Evolutionary conservation across 2,888 invertebrate species (phyloP), one percentile per base, ranked within the genome.

Genomic region (Epistrophe eligans): DNA sequence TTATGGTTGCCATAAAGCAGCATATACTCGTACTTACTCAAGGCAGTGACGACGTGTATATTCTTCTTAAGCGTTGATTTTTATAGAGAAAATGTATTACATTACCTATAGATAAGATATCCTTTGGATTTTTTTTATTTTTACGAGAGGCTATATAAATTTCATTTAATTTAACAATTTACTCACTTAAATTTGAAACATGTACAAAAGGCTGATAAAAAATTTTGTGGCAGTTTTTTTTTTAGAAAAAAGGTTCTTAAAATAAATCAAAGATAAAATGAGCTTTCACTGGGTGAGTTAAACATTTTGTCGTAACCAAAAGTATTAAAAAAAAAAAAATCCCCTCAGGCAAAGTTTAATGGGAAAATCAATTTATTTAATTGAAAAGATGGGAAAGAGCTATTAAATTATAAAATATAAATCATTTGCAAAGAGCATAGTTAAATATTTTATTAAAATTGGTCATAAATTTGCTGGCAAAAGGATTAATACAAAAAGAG

Each of bases 121-220:
- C 52, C 62, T 35, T 40, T 48, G 67, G 62, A 5, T 17, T 43
- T 45, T 50, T 48, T 72, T 43, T 45, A 43, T 48, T 72, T 28
- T 52, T 70, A 70, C 62, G 38, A 60, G 17, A 57, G 70, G 38
- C 19, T 64, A 73, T 82, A 82, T 82, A 82, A 70, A 81, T 85
- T 81, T 85, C 64, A 81, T 85, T 81, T 64, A 77, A 77, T 74
- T 85, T 82, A 71, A 77, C 77, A 85, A 82, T 82, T 79, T 82
- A 64, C 77, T 81, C 77, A 64, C 58, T 81, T 71, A 85, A 82
- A 74, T 85, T 85, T 73, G 57, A 60, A 66, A 28, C 4, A 58
- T n/a, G 40, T 50, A 48, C 55, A 35, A 50, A 73, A 24, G 58
- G 13, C 70, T 70, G 52, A 52, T 77, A 19, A 15, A 38, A 64